phyloP scores from a whole-genome alignment of 92 coral and sea anemone genomes.

The Siderastrea radians region DNA sequence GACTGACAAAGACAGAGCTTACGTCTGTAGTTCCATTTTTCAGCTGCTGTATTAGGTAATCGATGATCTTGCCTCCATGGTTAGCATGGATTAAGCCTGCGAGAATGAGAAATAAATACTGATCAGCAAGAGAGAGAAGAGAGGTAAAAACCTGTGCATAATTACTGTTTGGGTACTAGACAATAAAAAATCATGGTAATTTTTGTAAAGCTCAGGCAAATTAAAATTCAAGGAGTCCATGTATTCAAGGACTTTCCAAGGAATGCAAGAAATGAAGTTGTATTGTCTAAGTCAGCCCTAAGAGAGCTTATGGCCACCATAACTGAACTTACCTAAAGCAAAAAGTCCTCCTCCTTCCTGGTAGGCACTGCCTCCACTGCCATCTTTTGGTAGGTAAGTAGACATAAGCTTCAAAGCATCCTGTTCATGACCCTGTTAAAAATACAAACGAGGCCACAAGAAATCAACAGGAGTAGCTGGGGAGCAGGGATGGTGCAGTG shows the following conservation, averaged over 20 bases:
- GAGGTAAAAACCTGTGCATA: neutral
- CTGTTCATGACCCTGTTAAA: conserved; percentile 94
- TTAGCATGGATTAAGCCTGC: conserved; percentile 96
- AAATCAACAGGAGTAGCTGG: neutral
- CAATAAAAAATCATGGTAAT: too few relatives aligned
- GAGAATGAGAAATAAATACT: neutral
- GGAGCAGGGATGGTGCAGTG: too few relatives aligned
- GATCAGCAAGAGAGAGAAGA: neutral
- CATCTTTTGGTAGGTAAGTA: conserved; percentile 95
- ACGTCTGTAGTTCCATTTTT: conserved; percentile 96
- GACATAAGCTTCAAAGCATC: conserved; percentile 97
- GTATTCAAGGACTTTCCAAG: too few relatives aligned
- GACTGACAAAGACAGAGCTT: conserved; percentile 23
- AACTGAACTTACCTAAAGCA: conserved; percentile 80
- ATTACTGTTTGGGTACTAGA: neutral
- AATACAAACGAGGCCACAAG: neutral
- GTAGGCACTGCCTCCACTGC: conserved; percentile 96
- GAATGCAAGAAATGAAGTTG: too few relatives aligned
- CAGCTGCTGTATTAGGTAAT: conserved; percentile 90
- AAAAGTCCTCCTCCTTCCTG: conserved; percentile 99
- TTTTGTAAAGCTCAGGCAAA: too few relatives aligned
- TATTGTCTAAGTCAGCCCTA: too few relatives aligned
- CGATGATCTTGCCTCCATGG: conserved; percentile 96
- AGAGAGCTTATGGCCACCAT: too few relatives aligned
- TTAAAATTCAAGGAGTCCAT: too few relatives aligned